A percentile compares a stretch with the other conserved stretches of the same genome.
These are phyloP conservation scores for Carassius gibelio DNA, from an alignment of 2,113 vertebrate genomes.

Conservation along the genomic window DNA sequence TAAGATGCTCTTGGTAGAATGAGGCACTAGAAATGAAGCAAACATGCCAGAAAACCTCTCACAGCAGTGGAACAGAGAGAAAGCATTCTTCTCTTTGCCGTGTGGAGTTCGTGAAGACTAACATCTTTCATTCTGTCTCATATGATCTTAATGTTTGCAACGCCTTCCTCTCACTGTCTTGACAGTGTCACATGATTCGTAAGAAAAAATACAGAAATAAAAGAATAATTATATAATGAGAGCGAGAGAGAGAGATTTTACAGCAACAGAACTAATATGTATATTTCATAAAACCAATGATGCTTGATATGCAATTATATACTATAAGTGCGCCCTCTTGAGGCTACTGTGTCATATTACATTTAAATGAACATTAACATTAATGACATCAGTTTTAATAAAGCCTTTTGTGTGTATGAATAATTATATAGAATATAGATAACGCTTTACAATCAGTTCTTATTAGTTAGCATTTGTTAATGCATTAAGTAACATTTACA, in stretches of 20 bases:
- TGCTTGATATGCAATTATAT: neutral
- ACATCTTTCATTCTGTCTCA: neutral
- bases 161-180: neutral
- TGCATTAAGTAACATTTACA: no score
- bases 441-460: no score
- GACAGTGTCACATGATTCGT: neutral
- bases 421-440: no score
- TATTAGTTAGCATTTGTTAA: no score
- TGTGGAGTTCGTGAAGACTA: neutral
- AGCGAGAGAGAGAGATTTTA: neutral
- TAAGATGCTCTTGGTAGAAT: neutral
- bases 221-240: neutral
- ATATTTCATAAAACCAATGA: neutral
- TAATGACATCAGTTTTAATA: neutral
- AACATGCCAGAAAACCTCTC: neutral
- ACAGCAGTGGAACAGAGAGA: neutral
- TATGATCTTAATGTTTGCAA: neutral
- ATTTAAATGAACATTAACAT: neutral
- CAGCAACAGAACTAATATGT: neutral
- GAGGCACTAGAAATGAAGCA: neutral
- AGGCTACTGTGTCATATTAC: neutral
- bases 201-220: neutral
- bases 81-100: neutral
- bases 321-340: neutral
- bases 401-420: neutral